Base-by-base conservation (phyloP, 2,797 vertebrate species). In the Poliocrania exsul region DNA sequence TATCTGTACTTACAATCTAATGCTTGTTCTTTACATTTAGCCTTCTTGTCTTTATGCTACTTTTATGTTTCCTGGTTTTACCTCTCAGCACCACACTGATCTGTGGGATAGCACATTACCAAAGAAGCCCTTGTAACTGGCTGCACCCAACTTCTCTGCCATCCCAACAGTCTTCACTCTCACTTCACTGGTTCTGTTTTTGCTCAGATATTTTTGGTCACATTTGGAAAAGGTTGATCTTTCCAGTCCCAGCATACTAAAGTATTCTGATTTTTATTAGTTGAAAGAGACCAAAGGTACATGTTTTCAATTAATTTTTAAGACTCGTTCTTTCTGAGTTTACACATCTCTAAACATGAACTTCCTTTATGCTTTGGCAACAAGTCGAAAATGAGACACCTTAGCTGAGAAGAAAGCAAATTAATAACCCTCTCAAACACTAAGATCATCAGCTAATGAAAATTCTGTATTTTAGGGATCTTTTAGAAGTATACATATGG, bases 241-340 rank as follows among this genome's bases (percentile, higher is more conserved):
- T 93, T 85, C 74, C 0, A 0, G 84, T 88, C 87, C 72, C 50
- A 84, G 61, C 67, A 78, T 73, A 70, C 70, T 89, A 73, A 86
- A 81, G 96, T 92, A 78, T 70, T 92, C 91, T 97, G 64, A 35
- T 88, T 95, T 96, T 90, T 86, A 24, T 86, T 94, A 94, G 56
- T 31, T 84, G 94, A 81, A 94, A 96, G 88, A 96, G 74, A 92
- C 54, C 61, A 95, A 94, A 86, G 31, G 16, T 94, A 10, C 88
- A 69, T 88, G 62, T 81, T 95, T 90, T 61, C 81, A 84, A 90
- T 75, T 72, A 58, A 40, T 53, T 92, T 81, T 88, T 81, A 66
- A 81, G 70, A 62, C 10, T 64, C 13, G 7, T 65, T 89, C 26
- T 65, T 83, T 81, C 62, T 64, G 69, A 66, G 28, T 47, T 56